Percentiles rank a stretch among this genome's conserved stretches.
These are phyloP conservation scores for Willowsia nigromaculata DNA, from an alignment of 2,888 invertebrate species.

Conservation along the genomic window DNA sequence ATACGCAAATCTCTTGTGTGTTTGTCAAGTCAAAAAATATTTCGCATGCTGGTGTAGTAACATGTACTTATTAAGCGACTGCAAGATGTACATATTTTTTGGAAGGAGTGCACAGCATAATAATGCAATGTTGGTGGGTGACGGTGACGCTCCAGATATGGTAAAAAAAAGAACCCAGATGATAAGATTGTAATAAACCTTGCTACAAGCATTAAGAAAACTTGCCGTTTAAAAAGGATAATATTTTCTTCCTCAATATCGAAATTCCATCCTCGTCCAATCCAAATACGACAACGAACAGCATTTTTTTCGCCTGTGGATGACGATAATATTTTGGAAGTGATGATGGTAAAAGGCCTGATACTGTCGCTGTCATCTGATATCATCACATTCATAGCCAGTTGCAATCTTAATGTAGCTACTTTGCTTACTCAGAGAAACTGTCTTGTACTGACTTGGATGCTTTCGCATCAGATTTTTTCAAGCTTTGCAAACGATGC, in stretches of 20 bases:
- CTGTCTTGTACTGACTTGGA: conserved; percentile 9
- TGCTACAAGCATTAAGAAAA: neutral
- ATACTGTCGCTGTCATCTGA: neutral
- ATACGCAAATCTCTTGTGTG: too few species aligned
- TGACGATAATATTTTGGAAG: neutral
- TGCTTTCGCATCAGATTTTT: conserved; percentile 9
- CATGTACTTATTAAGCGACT: too few species aligned
- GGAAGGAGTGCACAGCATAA: neutral
- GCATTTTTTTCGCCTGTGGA: neutral
- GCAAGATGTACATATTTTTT: too few species aligned
- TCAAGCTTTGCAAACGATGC: conserved; percentile 22
- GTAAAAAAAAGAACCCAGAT: neutral
- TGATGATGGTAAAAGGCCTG: neutral
- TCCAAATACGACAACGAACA: neutral
- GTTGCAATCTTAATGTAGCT: neutral
- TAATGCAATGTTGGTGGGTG: too few species aligned
- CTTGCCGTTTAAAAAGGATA: neutral
- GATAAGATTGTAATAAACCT: neutral
- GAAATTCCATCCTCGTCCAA: conserved; percentile 54
- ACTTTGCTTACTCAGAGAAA: conserved; percentile 37
- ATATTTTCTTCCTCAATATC: conserved; percentile 31
- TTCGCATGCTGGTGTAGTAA: neutral
- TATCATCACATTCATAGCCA: conserved; percentile 1
- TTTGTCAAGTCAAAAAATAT: too few species aligned
- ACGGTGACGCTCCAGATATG: neutral